Base-by-base conservation (phyloP, 1,140 invertebrate species). In the Caenorhabditis briggsae region DNA sequence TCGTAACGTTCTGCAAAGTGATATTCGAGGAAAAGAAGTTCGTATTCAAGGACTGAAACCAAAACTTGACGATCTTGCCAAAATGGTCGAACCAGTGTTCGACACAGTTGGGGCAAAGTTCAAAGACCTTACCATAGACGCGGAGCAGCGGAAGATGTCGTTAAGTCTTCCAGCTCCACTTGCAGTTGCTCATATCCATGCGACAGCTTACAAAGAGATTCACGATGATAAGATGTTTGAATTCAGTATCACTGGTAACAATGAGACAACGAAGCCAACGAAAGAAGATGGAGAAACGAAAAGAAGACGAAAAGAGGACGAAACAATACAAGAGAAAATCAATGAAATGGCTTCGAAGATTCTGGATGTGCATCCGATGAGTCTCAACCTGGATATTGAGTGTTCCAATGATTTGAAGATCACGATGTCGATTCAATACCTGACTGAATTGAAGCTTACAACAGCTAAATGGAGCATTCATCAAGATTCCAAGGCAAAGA, bases 21-120 rank as follows among this genome's bases (percentile, higher is more conserved):
- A 87, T 59, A 87, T 87, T 33, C 58, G 85, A 11, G 83, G 64
- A 12, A 87, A 87, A 64, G 86, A 87, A 82, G 25, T 43, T 23
- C 59, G 86, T 9, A 50, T 87, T 53, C 48, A 83, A 55, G 61
- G 48, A 7, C 55, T 87, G 2, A 84, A 87, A 48, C 86, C 86
- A 23, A 84, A 84, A 48, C 87, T 87, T 5, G 86, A 84, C 5
- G 59, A 64, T 55, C 48, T 87, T 9, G 55, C 85, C 7, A 87
- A 87, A 83, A 83, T 78, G 43, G 70, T 46, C 16, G 70, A 78
- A n/a, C 70, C 70, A 14, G 70, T 78, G 14, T 78, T 78, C 20
- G 70, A 78, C 12, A 78, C 53, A 18, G 70, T 78, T 23, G 70
- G 70, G 5, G 70, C 70, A 9, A 78, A 78, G 46, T 78, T 78